phyloP scores from a whole-genome alignment of 2,888 invertebrate genomes.

The Synergus japonicus region DNA sequence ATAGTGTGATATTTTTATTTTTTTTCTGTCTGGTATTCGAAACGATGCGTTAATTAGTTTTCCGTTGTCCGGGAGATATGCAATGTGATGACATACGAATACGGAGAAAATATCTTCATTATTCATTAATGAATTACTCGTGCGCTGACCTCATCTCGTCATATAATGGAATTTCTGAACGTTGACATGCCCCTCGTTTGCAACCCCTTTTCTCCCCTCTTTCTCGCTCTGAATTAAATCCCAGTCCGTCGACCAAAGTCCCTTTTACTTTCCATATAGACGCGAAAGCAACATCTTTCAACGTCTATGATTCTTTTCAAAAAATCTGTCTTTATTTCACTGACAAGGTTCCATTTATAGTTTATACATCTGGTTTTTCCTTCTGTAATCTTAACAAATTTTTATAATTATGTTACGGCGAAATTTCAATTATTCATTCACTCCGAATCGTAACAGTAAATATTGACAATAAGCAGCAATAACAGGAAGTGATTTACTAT shows the following conservation, averaged over 20 bases:
- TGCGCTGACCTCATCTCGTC: slow-evolving; percentile 50
- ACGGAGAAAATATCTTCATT: slow-evolving; percentile 49
- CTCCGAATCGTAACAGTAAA: background rate
- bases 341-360: background rate
- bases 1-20: background rate
- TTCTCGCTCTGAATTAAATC: slow-evolving; percentile 22
- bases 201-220: slow-evolving; percentile 11
- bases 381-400: too few relatives aligned
- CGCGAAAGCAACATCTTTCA: background rate
- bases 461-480: background rate
- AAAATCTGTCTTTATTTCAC: background rate
- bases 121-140: slow-evolving; percentile 48
- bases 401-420: background rate
- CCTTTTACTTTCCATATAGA: background rate
- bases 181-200: slow-evolving; percentile 31
- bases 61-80: slow-evolving; percentile 29
- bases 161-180: slow-evolving; percentile 56
- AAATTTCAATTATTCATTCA: background rate
- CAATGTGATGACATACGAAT: slow-evolving; percentile 12
- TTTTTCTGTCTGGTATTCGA: background rate
- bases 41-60: slow-evolving; percentile 41
- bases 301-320: background rate
- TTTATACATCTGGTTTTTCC: background rate
- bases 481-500: background rate
- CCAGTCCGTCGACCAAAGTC: background rate